Conservation (phyloP, 2,888 invertebrate species). For the Zelleria hepariella region DNA sequence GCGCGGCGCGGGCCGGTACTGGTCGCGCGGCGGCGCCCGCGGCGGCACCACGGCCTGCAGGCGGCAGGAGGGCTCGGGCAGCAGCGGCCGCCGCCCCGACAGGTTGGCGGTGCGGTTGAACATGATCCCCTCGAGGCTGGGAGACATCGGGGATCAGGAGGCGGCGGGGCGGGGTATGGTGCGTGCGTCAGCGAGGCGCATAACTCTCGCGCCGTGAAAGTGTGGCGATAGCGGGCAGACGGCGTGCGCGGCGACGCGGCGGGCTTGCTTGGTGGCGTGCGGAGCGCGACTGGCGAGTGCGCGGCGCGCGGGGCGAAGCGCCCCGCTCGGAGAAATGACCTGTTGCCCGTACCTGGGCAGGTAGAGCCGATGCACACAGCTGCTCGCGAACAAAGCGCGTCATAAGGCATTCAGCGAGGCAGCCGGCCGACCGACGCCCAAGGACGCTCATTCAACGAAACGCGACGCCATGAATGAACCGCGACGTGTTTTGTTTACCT, state of each 20-base stretch:
- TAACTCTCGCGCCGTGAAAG: conserved; percentile 46
- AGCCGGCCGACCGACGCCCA: conserved; percentile 6
- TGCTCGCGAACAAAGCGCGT: conserved; percentile 52
- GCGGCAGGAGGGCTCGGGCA: conserved; percentile 38
- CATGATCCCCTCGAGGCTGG: conserved; percentile 66
- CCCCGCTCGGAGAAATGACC: conserved; percentile 61
- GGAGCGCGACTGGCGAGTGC: conserved; percentile 38
- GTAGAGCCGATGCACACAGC: conserved; percentile 48
- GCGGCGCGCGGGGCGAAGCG: conserved; percentile 24
- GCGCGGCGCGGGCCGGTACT: conserved; percentile 34
- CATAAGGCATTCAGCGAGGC: conserved; percentile 30
- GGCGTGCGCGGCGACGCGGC: conserved; percentile 25
- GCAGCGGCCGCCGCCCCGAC: conserved; percentile 63
- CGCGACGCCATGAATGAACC: conserved; percentile 40
- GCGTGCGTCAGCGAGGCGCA: conserved; percentile 50
- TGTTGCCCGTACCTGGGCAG: conserved; percentile 69
- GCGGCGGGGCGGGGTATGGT: conserved; percentile 4
- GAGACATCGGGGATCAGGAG: conserved; percentile 50
- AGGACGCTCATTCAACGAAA: conserved; percentile 46
- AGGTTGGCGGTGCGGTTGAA: conserved; percentile 65
- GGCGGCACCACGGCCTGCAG: conserved; percentile 41
- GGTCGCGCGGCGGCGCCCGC: conserved; percentile 59
- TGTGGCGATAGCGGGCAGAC: conserved; percentile 26
- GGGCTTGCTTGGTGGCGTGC: conserved; percentile 25
- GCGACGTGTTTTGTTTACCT: conserved; percentile 38